phyloP scores from a whole-genome alignment of 2,888 invertebrate species.

The Chrysolina oricalcia region DNA sequence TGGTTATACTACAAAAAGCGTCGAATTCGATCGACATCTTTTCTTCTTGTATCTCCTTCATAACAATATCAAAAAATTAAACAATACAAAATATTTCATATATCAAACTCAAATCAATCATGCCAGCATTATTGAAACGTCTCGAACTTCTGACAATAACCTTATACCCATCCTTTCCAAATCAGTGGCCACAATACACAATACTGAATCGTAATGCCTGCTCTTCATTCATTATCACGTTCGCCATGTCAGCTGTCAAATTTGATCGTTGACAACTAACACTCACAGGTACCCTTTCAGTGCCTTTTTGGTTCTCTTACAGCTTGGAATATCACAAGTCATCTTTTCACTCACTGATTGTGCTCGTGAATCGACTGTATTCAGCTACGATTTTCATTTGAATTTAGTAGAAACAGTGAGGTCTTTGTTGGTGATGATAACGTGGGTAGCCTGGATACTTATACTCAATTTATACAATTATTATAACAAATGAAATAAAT shows the following conservation, averaged over 20 bases:
- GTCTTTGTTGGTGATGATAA: not conserved
- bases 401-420: constrained; percentile 12
- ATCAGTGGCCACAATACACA: constrained; percentile 34
- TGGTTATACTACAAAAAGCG: too few species aligned
- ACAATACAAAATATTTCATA: constrained; percentile 2
- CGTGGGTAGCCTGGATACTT: not conserved
- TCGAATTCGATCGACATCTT: too few species aligned
- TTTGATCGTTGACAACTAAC: constrained; percentile 38
- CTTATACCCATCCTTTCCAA: constrained; percentile 19
- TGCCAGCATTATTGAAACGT: constrained; percentile 9
- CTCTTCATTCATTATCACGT: constrained; percentile 65
- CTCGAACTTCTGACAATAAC: constrained; percentile 22
- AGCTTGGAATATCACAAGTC: constrained; percentile 24
- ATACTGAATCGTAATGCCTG: constrained; percentile 60
- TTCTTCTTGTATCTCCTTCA: too few species aligned
- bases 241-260: constrained; percentile 59
- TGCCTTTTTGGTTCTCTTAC: constrained; percentile 9
- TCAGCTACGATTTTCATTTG: constrained; percentile 3
- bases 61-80: not conserved
- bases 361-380: constrained; percentile 13
- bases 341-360: constrained; percentile 22
- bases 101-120: constrained; percentile 12
- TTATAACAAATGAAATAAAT: too few species aligned
- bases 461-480: too few species aligned
- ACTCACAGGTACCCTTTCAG: constrained; percentile 20